phyloP scores from a whole-genome alignment of 2,113 vertebrate species.

The Pagrus major region DNA sequence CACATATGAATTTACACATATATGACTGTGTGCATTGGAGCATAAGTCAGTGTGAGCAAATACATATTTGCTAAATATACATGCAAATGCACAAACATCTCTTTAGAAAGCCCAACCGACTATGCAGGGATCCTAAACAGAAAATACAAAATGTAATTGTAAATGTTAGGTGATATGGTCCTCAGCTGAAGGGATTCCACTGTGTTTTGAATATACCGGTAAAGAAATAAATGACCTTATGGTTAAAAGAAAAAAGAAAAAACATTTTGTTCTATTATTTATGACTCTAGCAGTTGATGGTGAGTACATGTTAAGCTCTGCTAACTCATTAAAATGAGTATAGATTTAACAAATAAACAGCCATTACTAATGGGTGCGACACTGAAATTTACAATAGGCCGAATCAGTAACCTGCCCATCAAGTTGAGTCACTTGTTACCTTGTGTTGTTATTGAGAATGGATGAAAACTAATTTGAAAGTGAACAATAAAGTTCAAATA shows the following conservation, averaged over 20 bases:
- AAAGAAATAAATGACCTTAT: too few species aligned
- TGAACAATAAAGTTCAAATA: background rate
- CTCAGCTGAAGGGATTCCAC: background rate
- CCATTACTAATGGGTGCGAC: background rate
- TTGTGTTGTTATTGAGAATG: background rate
- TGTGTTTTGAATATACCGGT: too few species aligned
- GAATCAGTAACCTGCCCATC: background rate
- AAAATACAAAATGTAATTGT: background rate
- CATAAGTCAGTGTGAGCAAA: background rate
- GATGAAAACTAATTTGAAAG: background rate
- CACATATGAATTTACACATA: conserved; percentile 13
- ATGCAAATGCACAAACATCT: conserved; percentile 13
- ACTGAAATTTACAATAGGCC: background rate
- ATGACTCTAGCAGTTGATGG: background rate
- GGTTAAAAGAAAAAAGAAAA: too few species aligned
- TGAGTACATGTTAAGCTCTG: too few species aligned
- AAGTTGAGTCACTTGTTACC: background rate
- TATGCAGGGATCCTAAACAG: background rate
- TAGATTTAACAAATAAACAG: too few species aligned
- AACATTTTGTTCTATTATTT: background rate
- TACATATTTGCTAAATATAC: background rate
- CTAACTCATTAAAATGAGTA: background rate
- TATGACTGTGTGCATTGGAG: background rate
- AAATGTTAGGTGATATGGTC: background rate
- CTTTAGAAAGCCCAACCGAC: background rate